Base-by-base conservation (phyloP, 2,888 invertebrate genomes). In the Papilio protenor region DNA sequence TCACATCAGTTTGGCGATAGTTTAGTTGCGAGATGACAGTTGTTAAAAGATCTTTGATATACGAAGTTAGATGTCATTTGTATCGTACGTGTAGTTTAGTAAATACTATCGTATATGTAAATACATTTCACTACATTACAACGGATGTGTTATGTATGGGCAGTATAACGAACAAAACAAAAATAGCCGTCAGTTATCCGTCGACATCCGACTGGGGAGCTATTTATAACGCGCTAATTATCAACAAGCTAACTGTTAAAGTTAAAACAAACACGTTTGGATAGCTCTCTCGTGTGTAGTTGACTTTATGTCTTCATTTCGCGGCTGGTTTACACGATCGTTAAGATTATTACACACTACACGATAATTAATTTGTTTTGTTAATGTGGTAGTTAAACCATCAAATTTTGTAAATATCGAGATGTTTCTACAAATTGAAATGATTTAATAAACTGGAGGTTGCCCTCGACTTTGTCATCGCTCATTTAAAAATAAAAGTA, bases 141-240 rank as follows among this genome's bases (percentile, higher is more conserved):
- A 64, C 74, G 47, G 74, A 64, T 49, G 70, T 47, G 69, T 70
- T 70, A 76, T 57, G 57, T 76, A 69, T 57, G 33, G 45, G 45
- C 45, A 55, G 55, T 66, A 57, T 69, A 77, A 57, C 55, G 69
- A 77, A 77, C 73, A 69, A 73, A 66, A 69, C 57, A 21, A 69
- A 77, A 73, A 77, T 73, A 73, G 66, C 77, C 33, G 55, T 47
- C 27, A 27, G 77, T 73, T 61, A 73, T 47, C 45, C 47, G 45
- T 73, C 66, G 66, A 23, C 73, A 73, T 77, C 77, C 77, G 77
- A 74, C 74, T 18, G 23, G 33, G 45, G 21, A 27, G 71, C 52
- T 77, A 75, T 77, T 77, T 77, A 75, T 77, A 77, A 71, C 77
- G 52, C 74, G 74, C 59, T 77, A 77, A 75, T 77, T 77, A 77